Base-by-base conservation (phyloP, 2,113 vertebrate genomes). In the Mesembrinibis cayennensis region DNA sequence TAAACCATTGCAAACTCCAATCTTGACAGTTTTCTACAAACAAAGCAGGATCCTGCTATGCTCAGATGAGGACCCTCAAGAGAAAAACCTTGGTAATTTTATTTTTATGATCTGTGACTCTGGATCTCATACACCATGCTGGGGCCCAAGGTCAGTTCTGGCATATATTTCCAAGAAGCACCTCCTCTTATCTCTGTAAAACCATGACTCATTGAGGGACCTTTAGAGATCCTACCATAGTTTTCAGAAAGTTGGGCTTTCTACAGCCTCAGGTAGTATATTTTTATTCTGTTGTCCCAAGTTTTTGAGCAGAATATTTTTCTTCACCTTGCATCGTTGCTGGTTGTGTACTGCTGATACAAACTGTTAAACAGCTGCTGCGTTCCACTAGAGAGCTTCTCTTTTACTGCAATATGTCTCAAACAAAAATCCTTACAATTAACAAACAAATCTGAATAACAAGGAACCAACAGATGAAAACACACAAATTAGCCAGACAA, bases 301-400 rank as follows among this genome's bases (percentile, higher is more conserved):
- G 30, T 65, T 82, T 95, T 82, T 86, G 56, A 76, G 52, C 32
- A 52, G 10, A 81, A 8, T 0, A 0, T 9, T 92, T 2, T 38
- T 65, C 49, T 77, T 90, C 1, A 1, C 34, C 40, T 44, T 52
- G 44, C 34, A 6, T 38, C 5, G 2, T 9, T 34, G 27, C 65
- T 30, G 34, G 45, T 76, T 82, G 36, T 0, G 0, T 45, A 23
- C 34, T 89, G 81, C 70, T 91, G 61, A 55, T 87, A 40, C 22
- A 73, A 90, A 86, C 77, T 44, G 49, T 69, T 82, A 38, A 93
- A 87, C 70, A 97, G 94, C 78, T 95, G 89, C 61, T 77, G 36
- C 0, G 5, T 91, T 95, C 77, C 73, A 20, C 65, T 38, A 45
- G 56, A 89, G 44, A 91, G 73, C 62, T 82, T 72, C 49, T 84